These are phyloP conservation scores for Horisme vitalbata DNA, from an alignment of 2,888 invertebrate genomes.

Conservation along the genomic window DNA sequence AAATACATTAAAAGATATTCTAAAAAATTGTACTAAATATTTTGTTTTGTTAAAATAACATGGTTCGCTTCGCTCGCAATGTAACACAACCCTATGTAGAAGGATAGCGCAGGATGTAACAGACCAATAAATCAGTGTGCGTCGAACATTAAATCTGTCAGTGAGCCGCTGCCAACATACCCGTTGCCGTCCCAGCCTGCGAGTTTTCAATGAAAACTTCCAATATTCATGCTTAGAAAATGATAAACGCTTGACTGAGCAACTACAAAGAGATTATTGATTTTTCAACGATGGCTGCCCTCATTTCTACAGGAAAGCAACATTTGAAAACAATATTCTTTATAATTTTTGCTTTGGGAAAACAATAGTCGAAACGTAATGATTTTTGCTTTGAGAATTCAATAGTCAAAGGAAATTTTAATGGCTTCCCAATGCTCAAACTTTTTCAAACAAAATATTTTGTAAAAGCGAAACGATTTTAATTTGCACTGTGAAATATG, in stretches of 20 bases:
- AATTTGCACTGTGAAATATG: no score
- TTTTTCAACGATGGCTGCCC: not conserved
- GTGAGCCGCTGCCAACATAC: slow-evolving; percentile 50
- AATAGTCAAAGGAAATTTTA: no score
- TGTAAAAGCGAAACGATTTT: not conserved
- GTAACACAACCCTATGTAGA: slow-evolving; percentile 14
- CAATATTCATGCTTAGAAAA: slow-evolving; percentile 2
- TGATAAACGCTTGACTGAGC: not conserved
- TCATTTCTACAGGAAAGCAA: not conserved
- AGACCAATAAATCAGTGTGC: slow-evolving; percentile 61
- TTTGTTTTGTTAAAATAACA: not conserved
- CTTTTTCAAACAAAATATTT: not conserved
- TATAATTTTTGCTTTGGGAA: not conserved
- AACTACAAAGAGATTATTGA: not conserved
- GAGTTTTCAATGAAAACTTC: slow-evolving; percentile 7
- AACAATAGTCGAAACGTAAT: slow-evolving; percentile 12
- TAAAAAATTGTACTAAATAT: no score
- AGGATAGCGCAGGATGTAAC: slow-evolving; percentile 35
- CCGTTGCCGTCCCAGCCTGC: slow-evolving; percentile 8
- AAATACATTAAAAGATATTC: no score
- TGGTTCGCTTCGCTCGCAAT: slow-evolving; percentile 1
- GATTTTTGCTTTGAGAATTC: not conserved
- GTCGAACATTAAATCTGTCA: slow-evolving; percentile 60
- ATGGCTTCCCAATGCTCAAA: not conserved
- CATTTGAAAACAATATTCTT: not conserved